Base-by-base conservation (phyloP, 1,140 invertebrate species). In the Ericerus pela region DNA sequence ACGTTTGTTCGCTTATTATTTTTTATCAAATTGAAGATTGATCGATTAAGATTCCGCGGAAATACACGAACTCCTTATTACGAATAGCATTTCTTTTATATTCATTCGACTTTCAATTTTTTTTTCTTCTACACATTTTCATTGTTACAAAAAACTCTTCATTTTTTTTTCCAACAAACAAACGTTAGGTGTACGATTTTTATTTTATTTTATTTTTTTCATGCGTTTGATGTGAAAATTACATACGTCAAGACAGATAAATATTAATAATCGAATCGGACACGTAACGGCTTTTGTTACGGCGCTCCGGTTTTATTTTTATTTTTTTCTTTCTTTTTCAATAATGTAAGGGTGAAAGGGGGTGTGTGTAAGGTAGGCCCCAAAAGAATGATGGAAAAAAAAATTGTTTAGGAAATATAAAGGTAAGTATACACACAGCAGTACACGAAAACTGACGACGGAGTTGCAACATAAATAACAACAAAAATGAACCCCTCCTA, bases 191-290 rank as follows among this genome's bases (percentile, higher is more conserved):
- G n/a, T n/a, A n/a, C n/a, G n/a, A n/a, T n/a, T n/a, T n/a, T n/a
- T n/a, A n/a, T n/a, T n/a, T n/a, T n/a, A n/a, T n/a, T n/a, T n/a
- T 24, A 47, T 47, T 47, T 24, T 47, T 24, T 47, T 47, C 26
- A 14, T 47, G 26, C 14, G 26, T 47, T 47, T 47, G 41, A 47
- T 47, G 41, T 47, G 41, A 47, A 47, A 47, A 47, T 47, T 47
- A 47, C 41, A 47, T 47, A 47, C 41, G 41, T 47, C 41, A 47
- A 47, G 41, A 47, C 41, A 47, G 41, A 47, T 47, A 47, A 47
- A 47, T 47, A 47, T 47, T 47, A 47, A 47, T 47, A 47, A 47
- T 47, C 41, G 41, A 47, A 47, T 47, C 41, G 41, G 41, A 47
- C 41, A 47, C 22, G 41, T 47, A 47, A 47, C 41, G 26, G 41